A percentile compares a stretch with the other conserved stretches of the same genome.
Evolutionary conservation across 1,140 invertebrate species (phyloP).

Genomic region (Chymomyza costata): DNA sequence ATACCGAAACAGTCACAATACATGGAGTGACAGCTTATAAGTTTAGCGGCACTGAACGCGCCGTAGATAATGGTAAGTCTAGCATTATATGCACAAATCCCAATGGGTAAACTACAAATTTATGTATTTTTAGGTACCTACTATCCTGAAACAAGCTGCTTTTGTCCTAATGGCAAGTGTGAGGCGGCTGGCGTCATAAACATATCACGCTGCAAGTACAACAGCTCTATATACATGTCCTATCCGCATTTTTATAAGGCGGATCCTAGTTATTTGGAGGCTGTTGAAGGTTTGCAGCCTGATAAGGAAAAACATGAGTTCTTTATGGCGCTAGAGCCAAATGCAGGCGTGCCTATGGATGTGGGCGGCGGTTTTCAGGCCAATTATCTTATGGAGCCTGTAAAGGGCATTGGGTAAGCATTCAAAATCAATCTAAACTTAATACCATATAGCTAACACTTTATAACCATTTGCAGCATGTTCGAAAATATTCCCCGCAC

Average conservation of each 20-base stretch:
- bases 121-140: constrained; percentile 76
- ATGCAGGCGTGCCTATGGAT: constrained; percentile 83
- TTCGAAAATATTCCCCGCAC: constrained; percentile 81
- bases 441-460: background rate
- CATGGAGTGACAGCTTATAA: constrained; percentile 79
- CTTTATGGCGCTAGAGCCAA: constrained; percentile 84
- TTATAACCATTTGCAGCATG: constrained; percentile 77
- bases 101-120: no score
- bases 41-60: constrained; percentile 76
- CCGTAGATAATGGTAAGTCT: constrained; percentile 78
- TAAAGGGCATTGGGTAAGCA: constrained; percentile 79
- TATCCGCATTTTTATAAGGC: constrained; percentile 91
- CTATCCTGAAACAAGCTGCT: constrained; percentile 81
- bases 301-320: constrained; percentile 82
- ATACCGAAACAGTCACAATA: constrained; percentile 76
- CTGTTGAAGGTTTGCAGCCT: constrained; percentile 84
- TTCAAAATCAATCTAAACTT: background rate
- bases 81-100: no score
- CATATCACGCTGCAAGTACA: constrained; percentile 81
- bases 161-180: constrained; percentile 81
- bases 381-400: constrained; percentile 84
- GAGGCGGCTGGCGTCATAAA: constrained; percentile 81
- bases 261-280: constrained; percentile 80
- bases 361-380: constrained; percentile 85
- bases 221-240: constrained; percentile 87